phyloP scores from a whole-genome alignment of 1,140 invertebrate species.

The Phthorimaea operculella region DNA sequence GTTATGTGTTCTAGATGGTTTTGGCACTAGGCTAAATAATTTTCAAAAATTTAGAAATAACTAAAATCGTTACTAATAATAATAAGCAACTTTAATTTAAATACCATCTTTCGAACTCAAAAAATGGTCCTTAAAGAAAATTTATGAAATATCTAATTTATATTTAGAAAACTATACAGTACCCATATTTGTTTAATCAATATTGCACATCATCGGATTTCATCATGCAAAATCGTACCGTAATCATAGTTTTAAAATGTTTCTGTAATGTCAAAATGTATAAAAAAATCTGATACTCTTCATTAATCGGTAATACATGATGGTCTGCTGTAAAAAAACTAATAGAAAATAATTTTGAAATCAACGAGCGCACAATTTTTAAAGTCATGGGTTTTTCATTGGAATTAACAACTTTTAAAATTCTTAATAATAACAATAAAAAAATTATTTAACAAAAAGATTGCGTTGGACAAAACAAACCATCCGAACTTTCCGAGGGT shows the following conservation, averaged over 20 bases:
- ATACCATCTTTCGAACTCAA: constrained; percentile 17
- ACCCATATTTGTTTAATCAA: constrained; percentile 41
- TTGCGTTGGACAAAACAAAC: constrained; percentile 49
- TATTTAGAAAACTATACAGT: constrained; percentile 54
- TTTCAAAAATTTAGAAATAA: constrained; percentile 16
- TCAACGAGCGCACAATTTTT: constrained; percentile 33
- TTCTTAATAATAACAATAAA: constrained; percentile 67
- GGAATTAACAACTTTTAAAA: constrained; percentile 63
- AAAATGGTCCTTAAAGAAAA: constrained; percentile 39
- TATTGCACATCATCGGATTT: constrained; percentile 55
- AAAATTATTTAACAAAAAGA: constrained; percentile 61
- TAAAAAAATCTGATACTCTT: background rate
- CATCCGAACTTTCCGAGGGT: constrained; percentile 59
- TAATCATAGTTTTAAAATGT: constrained; percentile 12
- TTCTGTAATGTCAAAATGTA: background rate
- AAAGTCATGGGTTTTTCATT: constrained; percentile 43
- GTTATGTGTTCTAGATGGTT: constrained; percentile 49
- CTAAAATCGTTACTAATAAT: constrained; percentile 11
- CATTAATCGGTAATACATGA: background rate
- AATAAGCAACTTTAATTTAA: constrained; percentile 28
- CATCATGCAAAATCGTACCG: constrained; percentile 55
- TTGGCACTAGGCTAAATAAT: constrained; percentile 40
- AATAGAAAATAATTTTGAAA: constrained; percentile 1
- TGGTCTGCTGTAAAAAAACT: background rate
- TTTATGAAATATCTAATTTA: constrained; percentile 50